Conservation (phyloP, 2,797 vertebrate species). For the Lycodopsis pacificus region DNA sequence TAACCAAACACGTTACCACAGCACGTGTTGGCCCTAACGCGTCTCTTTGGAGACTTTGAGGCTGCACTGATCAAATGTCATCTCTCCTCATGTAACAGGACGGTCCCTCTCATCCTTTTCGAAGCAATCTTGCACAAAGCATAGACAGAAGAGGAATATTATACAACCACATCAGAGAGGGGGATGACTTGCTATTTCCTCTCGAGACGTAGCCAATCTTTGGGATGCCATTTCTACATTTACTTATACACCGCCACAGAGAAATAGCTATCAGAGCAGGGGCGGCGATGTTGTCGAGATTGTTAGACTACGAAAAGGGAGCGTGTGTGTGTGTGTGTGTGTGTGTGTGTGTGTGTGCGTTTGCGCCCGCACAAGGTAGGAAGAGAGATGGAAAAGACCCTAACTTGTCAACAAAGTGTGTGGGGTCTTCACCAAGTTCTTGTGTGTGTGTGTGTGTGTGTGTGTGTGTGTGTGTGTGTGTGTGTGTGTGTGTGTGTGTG, state of each 20-base stretch:
- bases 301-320: conserved; percentile 41
- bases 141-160: conserved; percentile 37
- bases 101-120: conserved; percentile 14
- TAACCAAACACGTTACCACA: background rate
- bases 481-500: conserved; percentile 6
- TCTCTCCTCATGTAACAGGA: conserved; percentile 16
- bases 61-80: conserved; percentile 4
- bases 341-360: background rate
- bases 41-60: background rate
- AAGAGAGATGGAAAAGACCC: too few relatives aligned
- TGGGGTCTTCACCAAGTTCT: conserved; percentile 14
- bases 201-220: conserved; percentile 39
- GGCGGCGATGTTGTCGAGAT: conserved; percentile 15
- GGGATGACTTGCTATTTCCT: conserved; percentile 38
- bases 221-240: conserved; percentile 37
- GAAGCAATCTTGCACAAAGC: conserved; percentile 39
- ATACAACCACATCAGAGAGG: conserved; percentile 35
- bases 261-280: conserved; percentile 40
- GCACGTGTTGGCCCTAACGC: background rate
- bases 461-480: too few relatives aligned
- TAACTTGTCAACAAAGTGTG: background rate
- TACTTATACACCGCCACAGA: conserved; percentile 23
- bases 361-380: too few relatives aligned
- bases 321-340: background rate
- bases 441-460: conserved; percentile 9